Conservation (phyloP, 2,888 invertebrate genomes). For the Polymixis flavicincta region DNA sequence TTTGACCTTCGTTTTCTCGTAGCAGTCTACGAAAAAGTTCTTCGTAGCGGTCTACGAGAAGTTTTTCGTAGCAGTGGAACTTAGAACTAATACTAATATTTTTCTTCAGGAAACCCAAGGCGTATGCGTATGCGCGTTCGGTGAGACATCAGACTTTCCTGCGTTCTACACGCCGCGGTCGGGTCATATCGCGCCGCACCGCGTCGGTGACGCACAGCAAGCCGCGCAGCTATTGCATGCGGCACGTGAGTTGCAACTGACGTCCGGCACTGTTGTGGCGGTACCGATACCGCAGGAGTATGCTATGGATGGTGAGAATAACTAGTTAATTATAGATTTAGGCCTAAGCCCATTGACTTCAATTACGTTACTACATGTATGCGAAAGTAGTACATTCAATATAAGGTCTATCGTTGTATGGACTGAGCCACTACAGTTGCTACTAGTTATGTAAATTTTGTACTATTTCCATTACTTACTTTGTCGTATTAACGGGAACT, state of each 20-base stretch:
- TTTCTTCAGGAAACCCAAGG: constrained; percentile 96
- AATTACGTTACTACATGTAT: neutral
- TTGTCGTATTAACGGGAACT: neutral
- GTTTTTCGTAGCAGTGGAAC: neutral
- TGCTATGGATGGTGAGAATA: constrained; percentile 90
- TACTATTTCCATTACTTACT: neutral
- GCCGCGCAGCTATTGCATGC: constrained; percentile 94
- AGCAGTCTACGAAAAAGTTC: neutral
- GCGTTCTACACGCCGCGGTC: constrained; percentile 97
- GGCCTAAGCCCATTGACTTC: neutral
- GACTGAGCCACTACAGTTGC: neutral
- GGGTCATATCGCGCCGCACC: constrained; percentile 93
- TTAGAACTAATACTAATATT: neutral
- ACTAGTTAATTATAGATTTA: neutral
- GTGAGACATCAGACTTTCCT: constrained; percentile 94
- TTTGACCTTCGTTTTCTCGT: neutral
- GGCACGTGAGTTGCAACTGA: constrained; percentile 88
- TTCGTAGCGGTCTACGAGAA: neutral
- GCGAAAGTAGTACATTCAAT: neutral
- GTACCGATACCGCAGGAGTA: constrained; percentile 96
- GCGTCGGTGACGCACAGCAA: constrained; percentile 90
- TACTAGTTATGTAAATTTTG: neutral
- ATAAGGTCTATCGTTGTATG: neutral
- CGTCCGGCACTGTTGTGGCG: constrained; percentile 95
- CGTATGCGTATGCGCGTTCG: constrained; percentile 96